phyloP scores from a whole-genome alignment of 2,113 vertebrate species.

The Cochlearius cochlearius region DNA sequence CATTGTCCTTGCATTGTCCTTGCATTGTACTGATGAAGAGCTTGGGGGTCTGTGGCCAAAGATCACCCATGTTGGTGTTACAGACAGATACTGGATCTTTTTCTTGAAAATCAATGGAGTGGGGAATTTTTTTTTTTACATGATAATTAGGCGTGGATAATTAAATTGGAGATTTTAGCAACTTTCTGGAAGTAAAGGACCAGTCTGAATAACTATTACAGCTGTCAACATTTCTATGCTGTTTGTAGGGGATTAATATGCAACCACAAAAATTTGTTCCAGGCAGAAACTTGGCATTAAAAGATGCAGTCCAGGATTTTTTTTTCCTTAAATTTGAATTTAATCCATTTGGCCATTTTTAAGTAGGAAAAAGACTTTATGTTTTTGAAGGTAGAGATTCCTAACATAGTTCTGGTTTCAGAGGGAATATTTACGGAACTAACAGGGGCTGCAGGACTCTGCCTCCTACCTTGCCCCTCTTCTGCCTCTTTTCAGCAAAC shows the following conservation, averaged over 20 bases:
- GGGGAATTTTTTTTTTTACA: background rate
- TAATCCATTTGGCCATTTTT: background rate
- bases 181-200: background rate
- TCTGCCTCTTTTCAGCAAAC: background rate
- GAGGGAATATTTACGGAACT: background rate
- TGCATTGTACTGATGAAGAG: background rate
- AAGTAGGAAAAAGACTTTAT: background rate
- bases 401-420: conserved; percentile 22
- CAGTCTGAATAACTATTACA: background rate
- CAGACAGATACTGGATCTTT: background rate
- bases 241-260: conserved; percentile 23
- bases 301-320: background rate
- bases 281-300: conserved; percentile 50
- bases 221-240: conserved; percentile 48
- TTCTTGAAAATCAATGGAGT: background rate
- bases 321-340: background rate
- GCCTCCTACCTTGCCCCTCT: background rate
- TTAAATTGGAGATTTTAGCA: conserved; percentile 20
- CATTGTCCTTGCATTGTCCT: no score
- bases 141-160: conserved; percentile 23
- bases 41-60: background rate
- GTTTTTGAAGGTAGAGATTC: conserved; percentile 27
- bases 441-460: background rate
- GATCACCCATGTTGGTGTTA: background rate
- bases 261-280: conserved; percentile 44